Base-by-base conservation (phyloP, 2,113 vertebrate species). In the Xiphophorus maculatus region DNA sequence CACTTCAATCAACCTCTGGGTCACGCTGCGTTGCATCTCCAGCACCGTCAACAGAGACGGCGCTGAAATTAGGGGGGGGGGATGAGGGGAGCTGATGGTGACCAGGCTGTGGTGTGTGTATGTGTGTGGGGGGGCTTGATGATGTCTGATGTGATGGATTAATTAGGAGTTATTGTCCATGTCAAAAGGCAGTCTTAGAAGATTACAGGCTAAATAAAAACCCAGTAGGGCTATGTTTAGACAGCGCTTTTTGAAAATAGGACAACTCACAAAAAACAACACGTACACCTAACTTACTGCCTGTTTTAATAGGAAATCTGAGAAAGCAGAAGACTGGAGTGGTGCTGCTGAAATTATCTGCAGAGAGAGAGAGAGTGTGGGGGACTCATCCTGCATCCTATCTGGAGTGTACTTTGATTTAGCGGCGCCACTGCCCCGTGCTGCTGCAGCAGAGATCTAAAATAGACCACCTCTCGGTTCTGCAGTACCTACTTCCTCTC, bases 401-500 rank as follows among this genome's bases (percentile, higher is more conserved):
- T 76, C 70, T 76, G 72, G 69, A 71, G 5, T 68, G 7, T 13
- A 58, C 71, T 79, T 71, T 72, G 78, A 75, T 84, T 76, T 63
- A 10, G 25, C 64, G 28, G 25, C 66, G 28, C 67, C 40, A n/a
- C 66, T 70, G 44, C 73, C 81, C 62, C 63, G 58, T 83, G 77
- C 70, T 86, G 83, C 89, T 67, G 88, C 86, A 90, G 79, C 86
- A 90, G 79, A 73, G 85, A 84, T 84, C 84, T 73, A 87, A 90
- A 91, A 88, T 86, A 90, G 84, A 88, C 74, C 73, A 73, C 65
- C 84, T 80, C 81, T 80, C 74, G 33, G 64, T 74, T 86, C 81
- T 88, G 90, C 90, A 92, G 83, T 92, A 91, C 91, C 87, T 79
- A 68, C 63, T 71, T 81, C 66, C 64, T 5, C 82, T 91, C 90